Conservation (phyloP, 2,888 invertebrate species). For the Melieria crassipennis region DNA sequence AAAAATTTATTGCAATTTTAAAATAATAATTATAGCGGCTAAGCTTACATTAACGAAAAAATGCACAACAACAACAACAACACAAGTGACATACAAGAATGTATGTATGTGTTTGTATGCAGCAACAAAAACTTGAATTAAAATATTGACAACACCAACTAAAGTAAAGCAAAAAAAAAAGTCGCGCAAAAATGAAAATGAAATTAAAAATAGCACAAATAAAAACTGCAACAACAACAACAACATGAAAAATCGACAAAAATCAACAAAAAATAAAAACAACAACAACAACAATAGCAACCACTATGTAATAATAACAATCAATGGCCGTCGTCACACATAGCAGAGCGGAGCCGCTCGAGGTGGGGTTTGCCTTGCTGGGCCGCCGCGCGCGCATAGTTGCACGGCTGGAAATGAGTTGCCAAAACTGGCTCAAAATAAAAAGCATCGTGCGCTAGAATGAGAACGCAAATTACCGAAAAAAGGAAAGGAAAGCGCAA, state of each 20-base stretch:
- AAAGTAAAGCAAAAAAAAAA: no score
- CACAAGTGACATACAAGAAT: neutral
- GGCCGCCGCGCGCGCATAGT: slow-evolving; percentile 5
- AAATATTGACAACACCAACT: no score
- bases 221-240: no score
- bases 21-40: neutral
- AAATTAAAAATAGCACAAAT: no score
- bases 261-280: neutral
- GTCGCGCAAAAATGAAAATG: no score
- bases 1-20: neutral
- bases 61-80: neutral
- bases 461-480: slow-evolving; percentile 36
- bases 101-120: neutral
- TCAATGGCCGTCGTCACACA: slow-evolving; percentile 12
- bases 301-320: slow-evolving; percentile 15
- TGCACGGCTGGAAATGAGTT: slow-evolving; percentile 31
- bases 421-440: slow-evolving; percentile 34
- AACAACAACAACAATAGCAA: slow-evolving; percentile 9
- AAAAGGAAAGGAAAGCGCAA: slow-evolving; percentile 30
- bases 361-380: neutral
- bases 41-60: slow-evolving; percentile 21
- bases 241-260: no score
- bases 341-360: neutral
- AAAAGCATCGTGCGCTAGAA: slow-evolving; percentile 34
- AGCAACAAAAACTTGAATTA: no score